Evolutionary conservation across 2,797 vertebrate genomes (phyloP).

Genomic region (Pangasius larnaudii): DNA sequence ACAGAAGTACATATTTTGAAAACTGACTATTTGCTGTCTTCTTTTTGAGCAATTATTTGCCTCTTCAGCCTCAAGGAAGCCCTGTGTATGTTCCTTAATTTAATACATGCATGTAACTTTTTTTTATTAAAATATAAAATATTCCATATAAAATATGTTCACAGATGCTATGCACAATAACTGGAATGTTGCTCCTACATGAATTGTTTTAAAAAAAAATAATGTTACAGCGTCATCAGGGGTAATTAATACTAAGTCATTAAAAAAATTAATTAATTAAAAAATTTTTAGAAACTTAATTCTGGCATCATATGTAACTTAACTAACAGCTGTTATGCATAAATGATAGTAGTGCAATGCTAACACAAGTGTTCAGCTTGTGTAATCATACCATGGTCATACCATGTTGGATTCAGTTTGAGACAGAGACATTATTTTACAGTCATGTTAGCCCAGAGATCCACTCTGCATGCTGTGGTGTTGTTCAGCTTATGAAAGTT

Average conservation of each 20-base stretch:
- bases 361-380: background rate
- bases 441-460: background rate
- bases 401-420: background rate
- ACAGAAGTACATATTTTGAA: background rate
- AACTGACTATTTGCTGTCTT: background rate
- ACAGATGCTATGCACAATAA: background rate
- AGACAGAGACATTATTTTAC: background rate
- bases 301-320: background rate
- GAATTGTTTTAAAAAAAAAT: no score
- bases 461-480: background rate
- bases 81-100: background rate
- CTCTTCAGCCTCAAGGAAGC: background rate
- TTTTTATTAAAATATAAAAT: background rate
- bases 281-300: background rate
- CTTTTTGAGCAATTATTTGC: background rate
- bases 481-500: background rate
- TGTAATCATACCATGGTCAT: background rate
- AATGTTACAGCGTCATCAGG: background rate
- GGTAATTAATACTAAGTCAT: background rate
- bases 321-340: background rate
- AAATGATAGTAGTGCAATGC: no score
- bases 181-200: no score
- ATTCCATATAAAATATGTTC: background rate
- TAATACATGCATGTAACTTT: background rate
- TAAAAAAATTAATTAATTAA: background rate